Evolutionary conservation across 2,797 vertebrate genomes (phyloP).

Genomic region (Echeneis naucrates): DNA sequence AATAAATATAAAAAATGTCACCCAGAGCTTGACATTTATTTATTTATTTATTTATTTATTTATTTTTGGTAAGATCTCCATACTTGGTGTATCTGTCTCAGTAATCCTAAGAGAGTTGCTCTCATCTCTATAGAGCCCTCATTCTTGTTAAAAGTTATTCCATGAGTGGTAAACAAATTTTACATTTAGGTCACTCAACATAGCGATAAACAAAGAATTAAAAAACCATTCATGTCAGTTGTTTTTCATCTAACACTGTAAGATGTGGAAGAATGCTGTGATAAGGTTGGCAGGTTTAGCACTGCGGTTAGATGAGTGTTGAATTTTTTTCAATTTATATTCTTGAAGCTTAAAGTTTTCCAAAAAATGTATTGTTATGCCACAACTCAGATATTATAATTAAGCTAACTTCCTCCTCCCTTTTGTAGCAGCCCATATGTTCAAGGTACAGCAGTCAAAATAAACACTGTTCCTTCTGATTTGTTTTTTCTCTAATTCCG

Average conservation of each 20-base stretch:
- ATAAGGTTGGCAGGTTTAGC: neutral
- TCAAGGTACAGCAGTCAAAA: neutral
- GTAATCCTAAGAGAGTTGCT: neutral
- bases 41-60: neutral
- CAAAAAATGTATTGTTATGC: neutral
- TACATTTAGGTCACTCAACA: conserved; percentile 9
- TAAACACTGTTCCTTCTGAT: conserved; percentile 25
- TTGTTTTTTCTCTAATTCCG: conserved; percentile 2
- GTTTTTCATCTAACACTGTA: neutral
- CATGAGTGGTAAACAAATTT: neutral
- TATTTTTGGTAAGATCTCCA: neutral
- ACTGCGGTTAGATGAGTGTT: neutral
- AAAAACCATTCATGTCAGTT: neutral
- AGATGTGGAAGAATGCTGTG: neutral
- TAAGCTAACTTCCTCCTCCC: neutral
- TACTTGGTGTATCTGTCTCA: neutral
- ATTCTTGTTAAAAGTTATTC: neutral
- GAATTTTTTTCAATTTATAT: neutral
- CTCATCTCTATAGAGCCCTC: neutral
- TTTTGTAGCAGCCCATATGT: conserved; percentile 5
- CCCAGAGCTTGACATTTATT: neutral
- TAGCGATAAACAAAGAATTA: neutral
- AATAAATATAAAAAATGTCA: no score
- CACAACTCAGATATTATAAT: neutral
- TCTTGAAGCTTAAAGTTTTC: neutral